phyloP scores from a whole-genome alignment of 1,140 invertebrate genomes.

The Drosophila nasuta region DNA sequence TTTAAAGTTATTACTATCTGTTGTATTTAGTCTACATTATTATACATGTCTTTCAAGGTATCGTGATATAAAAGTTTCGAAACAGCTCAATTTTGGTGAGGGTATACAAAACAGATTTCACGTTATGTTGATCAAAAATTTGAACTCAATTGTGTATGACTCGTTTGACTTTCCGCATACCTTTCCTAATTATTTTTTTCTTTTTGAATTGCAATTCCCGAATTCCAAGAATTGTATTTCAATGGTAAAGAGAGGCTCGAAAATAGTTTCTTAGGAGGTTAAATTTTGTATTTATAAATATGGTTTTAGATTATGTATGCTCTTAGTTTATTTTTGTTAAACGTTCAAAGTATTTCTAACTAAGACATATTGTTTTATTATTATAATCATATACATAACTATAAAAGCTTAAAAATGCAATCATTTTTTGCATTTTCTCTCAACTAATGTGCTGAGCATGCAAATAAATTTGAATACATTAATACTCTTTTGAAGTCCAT shows the following conservation, averaged over 20 bases:
- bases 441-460: slow-evolving; percentile 20
- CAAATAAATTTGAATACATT: slow-evolving; percentile 16
- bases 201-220: slow-evolving; percentile 3
- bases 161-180: too few species aligned
- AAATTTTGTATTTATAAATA: too few species aligned
- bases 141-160: background rate
- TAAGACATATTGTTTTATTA: background rate
- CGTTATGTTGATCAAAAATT: background rate
- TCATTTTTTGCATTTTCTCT: background rate
- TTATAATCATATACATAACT: background rate
- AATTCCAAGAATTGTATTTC: slow-evolving; percentile 24
- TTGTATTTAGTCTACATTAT: too few species aligned
- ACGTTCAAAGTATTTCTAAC: too few species aligned
- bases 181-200: background rate
- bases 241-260: slow-evolving; percentile 3
- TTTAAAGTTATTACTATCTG: too few species aligned
- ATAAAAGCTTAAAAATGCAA: background rate
- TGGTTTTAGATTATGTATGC: too few species aligned
- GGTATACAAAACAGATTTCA: background rate
- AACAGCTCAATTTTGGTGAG: too few species aligned
- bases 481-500: background rate
- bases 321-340: too few species aligned
- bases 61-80: too few species aligned
- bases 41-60: too few species aligned
- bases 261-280: background rate